Evolutionary conservation across 2,797 vertebrate genomes (phyloP).

Genomic region (Notoglanidium macrostoma): DNA sequence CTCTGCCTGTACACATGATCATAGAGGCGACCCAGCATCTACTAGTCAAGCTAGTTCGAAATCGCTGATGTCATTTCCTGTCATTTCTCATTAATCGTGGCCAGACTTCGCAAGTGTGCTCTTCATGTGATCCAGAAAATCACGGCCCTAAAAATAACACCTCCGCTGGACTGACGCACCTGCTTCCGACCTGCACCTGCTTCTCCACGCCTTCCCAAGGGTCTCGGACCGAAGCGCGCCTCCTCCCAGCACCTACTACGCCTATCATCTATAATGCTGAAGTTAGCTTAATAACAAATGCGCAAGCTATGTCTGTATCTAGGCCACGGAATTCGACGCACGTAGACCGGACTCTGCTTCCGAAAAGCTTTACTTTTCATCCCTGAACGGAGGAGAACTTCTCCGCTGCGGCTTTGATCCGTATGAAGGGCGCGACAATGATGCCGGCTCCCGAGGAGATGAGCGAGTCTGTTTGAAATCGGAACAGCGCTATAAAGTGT

Average conservation of each 20-base stretch:
- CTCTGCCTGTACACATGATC: neutral
- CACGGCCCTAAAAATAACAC: constrained; percentile 43
- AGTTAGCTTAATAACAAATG: constrained; percentile 19
- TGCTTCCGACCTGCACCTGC: constrained; percentile 38
- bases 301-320: neutral
- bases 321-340: neutral
- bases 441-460: constrained; percentile 38
- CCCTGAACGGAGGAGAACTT: constrained; percentile 24
- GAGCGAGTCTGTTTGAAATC: constrained; percentile 52
- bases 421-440: constrained; percentile 38
- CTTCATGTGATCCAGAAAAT: neutral
- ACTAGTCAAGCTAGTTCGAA: neutral
- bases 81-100: neutral
- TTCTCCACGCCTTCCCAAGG: constrained; percentile 6
- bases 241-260: neutral
- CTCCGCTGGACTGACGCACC: constrained; percentile 16
- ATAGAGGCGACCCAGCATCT: neutral
- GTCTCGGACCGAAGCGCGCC: neutral
- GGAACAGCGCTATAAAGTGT: constrained; percentile 41
- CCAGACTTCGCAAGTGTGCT: neutral
- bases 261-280: constrained; percentile 10
- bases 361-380: neutral
- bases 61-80: constrained; percentile 14
- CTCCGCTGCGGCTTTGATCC: constrained; percentile 53
- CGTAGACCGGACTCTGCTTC: neutral